These are phyloP conservation scores for Coleophora deauratella DNA, from an alignment of 2,888 invertebrate genomes.

Conservation along the genomic window DNA sequence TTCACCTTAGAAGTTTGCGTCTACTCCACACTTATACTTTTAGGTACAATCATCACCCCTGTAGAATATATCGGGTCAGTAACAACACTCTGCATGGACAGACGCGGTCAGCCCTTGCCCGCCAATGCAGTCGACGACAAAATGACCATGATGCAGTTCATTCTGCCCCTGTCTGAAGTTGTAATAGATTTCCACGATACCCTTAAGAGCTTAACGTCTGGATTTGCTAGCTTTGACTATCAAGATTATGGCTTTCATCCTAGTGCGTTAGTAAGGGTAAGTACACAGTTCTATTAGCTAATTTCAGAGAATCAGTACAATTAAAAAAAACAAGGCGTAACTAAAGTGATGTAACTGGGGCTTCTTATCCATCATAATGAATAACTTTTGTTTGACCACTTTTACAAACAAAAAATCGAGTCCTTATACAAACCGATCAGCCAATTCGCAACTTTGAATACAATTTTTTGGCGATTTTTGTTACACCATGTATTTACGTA, in stretches of 20 bases:
- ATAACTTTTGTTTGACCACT: too few species aligned
- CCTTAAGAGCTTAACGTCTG: constrained; percentile 91
- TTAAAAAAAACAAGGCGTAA: too few species aligned
- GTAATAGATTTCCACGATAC: constrained; percentile 96
- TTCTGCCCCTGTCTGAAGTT: constrained; percentile 93
- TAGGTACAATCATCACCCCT: constrained; percentile 92
- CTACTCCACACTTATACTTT: constrained; percentile 9
- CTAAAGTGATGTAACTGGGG: too few species aligned
- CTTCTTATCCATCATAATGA: too few species aligned
- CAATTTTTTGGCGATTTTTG: too few species aligned
- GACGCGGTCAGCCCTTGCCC: constrained; percentile 77
- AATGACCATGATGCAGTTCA: constrained; percentile 86
- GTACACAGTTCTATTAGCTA: too few species aligned
- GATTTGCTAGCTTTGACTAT: constrained; percentile 97
- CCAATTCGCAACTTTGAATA: too few species aligned
- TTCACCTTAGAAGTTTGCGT: too few species aligned
- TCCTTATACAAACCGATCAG: too few species aligned
- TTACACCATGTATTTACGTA: too few species aligned
- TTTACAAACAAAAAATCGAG: too few species aligned
- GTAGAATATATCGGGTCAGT: constrained; percentile 81
- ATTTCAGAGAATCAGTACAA: too few species aligned
- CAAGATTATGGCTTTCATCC: constrained; percentile 88
- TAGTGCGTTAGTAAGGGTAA: constrained; percentile 86
- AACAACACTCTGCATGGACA: constrained; percentile 82
- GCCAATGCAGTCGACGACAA: constrained; percentile 86